A percentile compares a stretch with the other conserved stretches of the same genome.
These are phyloP conservation scores for Heterohyrax brucei DNA, from an alignment of 2,797 vertebrate genomes.

Conservation along the genomic window DNA sequence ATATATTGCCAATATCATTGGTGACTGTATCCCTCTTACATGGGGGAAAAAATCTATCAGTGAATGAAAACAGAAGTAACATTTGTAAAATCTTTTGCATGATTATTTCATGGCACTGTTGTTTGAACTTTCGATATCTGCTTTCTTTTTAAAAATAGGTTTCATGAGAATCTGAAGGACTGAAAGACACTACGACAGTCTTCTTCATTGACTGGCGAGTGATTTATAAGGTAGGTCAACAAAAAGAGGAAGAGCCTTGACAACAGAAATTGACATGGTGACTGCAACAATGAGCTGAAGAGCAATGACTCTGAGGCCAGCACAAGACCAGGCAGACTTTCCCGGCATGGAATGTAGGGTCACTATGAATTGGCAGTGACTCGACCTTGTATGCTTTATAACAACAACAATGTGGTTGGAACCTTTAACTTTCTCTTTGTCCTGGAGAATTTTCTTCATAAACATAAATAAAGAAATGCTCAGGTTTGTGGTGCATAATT, in stretches of 20 bases:
- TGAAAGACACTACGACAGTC: not conserved
- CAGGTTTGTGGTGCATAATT: not conserved
- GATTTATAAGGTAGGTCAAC: not conserved
- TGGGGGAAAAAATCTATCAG: not conserved
- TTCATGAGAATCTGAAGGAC: not conserved
- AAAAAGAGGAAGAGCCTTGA: not conserved
- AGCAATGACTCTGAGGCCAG: too few species aligned
- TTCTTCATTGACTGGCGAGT: constrained; percentile 9
- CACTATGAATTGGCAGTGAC: not conserved
- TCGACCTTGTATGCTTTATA: too few species aligned
- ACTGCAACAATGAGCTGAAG: not conserved
- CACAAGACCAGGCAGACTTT: too few species aligned
- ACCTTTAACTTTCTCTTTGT: not conserved
- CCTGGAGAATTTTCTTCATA: not conserved
- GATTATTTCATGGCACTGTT: not conserved
- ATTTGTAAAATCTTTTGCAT: constrained; percentile 4
- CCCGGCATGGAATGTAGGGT: not conserved
- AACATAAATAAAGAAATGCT: not conserved
- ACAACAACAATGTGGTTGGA: not conserved
- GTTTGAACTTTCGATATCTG: not conserved
- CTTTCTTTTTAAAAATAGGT: constrained; percentile 21
- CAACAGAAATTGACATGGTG: not conserved
- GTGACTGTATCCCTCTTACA: not conserved
- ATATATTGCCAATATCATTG: not conserved
- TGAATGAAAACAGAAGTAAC: not conserved